Base-by-base conservation (phyloP, 2,888 invertebrate genomes). In the Lamellibrachia satsuma region DNA sequence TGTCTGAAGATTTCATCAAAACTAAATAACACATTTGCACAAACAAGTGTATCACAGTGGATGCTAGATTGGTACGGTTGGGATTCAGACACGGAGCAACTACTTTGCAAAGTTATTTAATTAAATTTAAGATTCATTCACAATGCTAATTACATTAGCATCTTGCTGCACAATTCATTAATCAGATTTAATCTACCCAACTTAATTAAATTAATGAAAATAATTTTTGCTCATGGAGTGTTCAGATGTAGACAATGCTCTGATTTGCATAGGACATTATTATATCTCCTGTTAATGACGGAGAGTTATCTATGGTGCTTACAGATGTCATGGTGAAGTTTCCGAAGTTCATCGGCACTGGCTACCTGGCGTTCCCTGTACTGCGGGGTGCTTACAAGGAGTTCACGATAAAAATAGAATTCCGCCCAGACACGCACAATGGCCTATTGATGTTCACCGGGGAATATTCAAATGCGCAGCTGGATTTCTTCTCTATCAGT, bases 371-470 rank as follows among this genome's bases (percentile, higher is more conserved):
- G 92, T 98, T 98, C 96, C 98, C 98, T 0, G 98, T 98, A 3
- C 97, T 99, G 90, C 98, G 98, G 0, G 98, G 98, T 94, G 97
- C 98, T 9, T 98, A 98, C 52, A 97, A 98, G 92, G 98, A 98
- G 52, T 99, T 99, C 98, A 97, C 98, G 90, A 97, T 99, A 96
- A 97, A 98, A 97, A 97, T 99, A 93, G 98, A 98, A 60, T 97
- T 99, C 94, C 98, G 98, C 96, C 98, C 99, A 9, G 95, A 95
- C 90, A 94, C 95, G 52, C 97, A 97, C 1, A 98, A 98, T 95
- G 99, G 99, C 0, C 97, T 99, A 52, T 97, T 99, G 93, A 97
- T 99, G 92, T 99, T 98, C 97, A 98, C 98, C 95, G 98, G 98
- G 0, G 98, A 98, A 95, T 97, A 98, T 94, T 97, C 97, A 39